A percentile compares a stretch with the other conserved stretches of the same genome.
phyloP scores from a whole-genome alignment of 2,888 invertebrate species.

The Hymenopus coronatus region DNA sequence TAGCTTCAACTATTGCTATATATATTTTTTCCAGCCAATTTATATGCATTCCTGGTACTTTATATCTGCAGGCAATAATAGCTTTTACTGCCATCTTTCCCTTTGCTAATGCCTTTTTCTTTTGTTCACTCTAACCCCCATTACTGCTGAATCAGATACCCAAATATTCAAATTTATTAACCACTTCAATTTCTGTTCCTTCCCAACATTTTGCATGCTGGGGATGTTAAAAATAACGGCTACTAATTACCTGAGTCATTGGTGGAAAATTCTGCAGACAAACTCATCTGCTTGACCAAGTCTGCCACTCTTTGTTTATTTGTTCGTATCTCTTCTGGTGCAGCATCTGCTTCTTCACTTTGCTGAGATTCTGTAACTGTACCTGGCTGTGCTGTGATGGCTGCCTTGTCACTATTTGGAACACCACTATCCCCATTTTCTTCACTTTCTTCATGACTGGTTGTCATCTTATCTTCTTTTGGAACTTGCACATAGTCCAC shows the following conservation, averaged over 20 bases:
- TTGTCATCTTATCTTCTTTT: conserved; percentile 50
- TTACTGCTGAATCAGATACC: too few relatives aligned
- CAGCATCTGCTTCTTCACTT: conserved; percentile 8
- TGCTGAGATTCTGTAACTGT: conserved; percentile 18
- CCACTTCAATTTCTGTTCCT: too few relatives aligned
- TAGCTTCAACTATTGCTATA: too few relatives aligned
- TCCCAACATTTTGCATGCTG: too few relatives aligned
- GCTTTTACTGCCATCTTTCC: too few relatives aligned
- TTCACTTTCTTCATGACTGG: conserved; percentile 28
- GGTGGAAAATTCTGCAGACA: conserved; percentile 56
- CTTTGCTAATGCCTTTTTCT: too few relatives aligned
- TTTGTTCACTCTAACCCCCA: too few relatives aligned
- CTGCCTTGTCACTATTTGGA: conserved; percentile 41
- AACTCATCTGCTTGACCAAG: conserved; percentile 77
- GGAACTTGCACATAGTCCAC: conserved; percentile 89
- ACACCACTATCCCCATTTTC: conserved; percentile 27
- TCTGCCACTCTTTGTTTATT: conserved; percentile 61
- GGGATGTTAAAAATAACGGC: neutral
- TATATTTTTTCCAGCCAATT: too few relatives aligned
- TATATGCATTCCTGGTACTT: too few relatives aligned
- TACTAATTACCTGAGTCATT: conserved; percentile 47
- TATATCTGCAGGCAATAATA: too few relatives aligned
- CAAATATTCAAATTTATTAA: too few relatives aligned
- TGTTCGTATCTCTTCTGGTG: neutral
- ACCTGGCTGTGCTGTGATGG: conserved; percentile 42